Base-by-base conservation (phyloP, 2,888 invertebrate species). In the Drosophila colorata region DNA sequence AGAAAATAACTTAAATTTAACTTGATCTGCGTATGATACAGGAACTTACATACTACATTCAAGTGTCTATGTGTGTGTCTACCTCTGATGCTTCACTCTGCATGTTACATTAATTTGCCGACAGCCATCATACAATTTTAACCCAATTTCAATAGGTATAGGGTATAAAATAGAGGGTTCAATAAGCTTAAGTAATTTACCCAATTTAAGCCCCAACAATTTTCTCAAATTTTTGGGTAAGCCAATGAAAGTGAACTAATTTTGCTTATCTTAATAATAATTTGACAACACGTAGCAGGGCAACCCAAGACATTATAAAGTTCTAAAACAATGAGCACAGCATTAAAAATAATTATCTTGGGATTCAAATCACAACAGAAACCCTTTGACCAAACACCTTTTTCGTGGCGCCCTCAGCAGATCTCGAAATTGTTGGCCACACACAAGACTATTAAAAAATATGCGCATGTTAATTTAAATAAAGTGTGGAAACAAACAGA, bases 381-480 rank as follows among this genome's bases (percentile, higher is more conserved):
- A 64, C 63, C 63, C 64, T 55, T 64, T 63, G 41, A 18, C 41
- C 38, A 16, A 37, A 18, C 47, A 46, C 57, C 65, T 59, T 56
- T 59, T 37, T 13, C 28, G 7, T n/a, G 20, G 33, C 25, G 18
- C 23, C 49, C 55, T 52, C 8, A 13, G 35, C 37, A 55, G 28
- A 44, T 60, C 40, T 56, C 40, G 0, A 33, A 20, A 59, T 23
- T 43, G 18, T n/a, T 31, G 37, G 51, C 47, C 41, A 64, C 57
- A 65, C 64, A 49, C 61, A 37, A 53, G 67, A 75, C 57, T 67
- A 75, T 75, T 67, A 67, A 87, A 87, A 85, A 85, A 78, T 86
- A 82, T 86, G 79, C 68, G 78, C 74, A 87, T 85, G 80, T 82
- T 87, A 85, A 87, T 87, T 86, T 85, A 76, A 74, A 80, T 78